Base-by-base conservation (phyloP, 2,797 vertebrate species). In the Myiotriccus ornatus region DNA sequence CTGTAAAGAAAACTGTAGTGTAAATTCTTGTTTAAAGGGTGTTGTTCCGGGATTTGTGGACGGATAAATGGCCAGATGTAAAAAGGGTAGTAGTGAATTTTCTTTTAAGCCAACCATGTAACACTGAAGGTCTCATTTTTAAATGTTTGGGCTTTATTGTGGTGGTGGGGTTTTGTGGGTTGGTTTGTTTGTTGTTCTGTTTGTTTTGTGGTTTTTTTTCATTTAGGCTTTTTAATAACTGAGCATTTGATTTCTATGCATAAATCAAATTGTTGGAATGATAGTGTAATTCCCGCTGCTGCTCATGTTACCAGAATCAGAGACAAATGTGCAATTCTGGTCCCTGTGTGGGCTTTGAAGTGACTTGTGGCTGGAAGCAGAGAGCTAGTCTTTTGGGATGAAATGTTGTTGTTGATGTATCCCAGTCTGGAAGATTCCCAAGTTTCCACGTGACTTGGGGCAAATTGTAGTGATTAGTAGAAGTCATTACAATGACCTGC, bases 401-500 rank as follows among this genome's bases (percentile, higher is more conserved):
- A 87, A 81, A 22, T 50, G 52, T 52, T 52, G 16, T 50, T 78
- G 22, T 37, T 63, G 87, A 6, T 67, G 44, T 87, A 74, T 68
- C 28, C 15, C 0, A 0, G 35, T 39, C 49, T 89, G 53, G 53
- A 90, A 84, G 49, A 34, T 43, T 44, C 22, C 30, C 25, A 47
- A 25, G 24, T 91, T 79, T 87, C 71, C 56, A 30, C 0, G 0
- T 60, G 60, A 57, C 7, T 62, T 73, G 69, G 57, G 53, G 35
- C 43, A 82, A 91, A 59, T 19, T 52, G 25, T 49, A 63, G 84
- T 96, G 96, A 97, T 98, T 90, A 97, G 97, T 96, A 28, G 60
- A 76, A 80, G 71, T 85, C 37, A 91, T 84, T 97, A 85, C 95
- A 95, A 93, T 93, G 94, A 64, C 37, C 97, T 97, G 97, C 96